phyloP scores from a whole-genome alignment of 2,888 invertebrate species.

The Thymelicus lineola region DNA sequence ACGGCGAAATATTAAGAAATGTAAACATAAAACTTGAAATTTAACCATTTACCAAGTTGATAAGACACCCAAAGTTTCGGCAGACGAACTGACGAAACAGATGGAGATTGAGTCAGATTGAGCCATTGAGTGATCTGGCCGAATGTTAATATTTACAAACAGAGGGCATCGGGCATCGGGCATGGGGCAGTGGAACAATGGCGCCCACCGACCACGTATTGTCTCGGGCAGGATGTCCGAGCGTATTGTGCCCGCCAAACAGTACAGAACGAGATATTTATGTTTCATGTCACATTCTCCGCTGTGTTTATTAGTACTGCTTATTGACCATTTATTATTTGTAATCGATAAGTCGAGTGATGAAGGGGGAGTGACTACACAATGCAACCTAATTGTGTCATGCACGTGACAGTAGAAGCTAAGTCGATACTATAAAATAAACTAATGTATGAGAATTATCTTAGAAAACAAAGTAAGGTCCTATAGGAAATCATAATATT shows the following conservation, averaged over 20 bases:
- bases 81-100: constrained; percentile 1
- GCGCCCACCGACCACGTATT: constrained; percentile 66
- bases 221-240: constrained; percentile 81
- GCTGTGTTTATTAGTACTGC: constrained; percentile 16
- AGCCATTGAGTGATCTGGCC: constrained; percentile 55
- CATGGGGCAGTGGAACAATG: constrained; percentile 67
- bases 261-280: constrained; percentile 81
- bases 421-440: too few species aligned
- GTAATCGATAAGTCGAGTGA: not conserved
- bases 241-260: constrained; percentile 77
- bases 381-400: too few species aligned
- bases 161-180: constrained; percentile 48
- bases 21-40: too few species aligned
- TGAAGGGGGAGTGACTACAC: too few species aligned
- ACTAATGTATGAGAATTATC: too few species aligned
- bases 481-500: too few species aligned
- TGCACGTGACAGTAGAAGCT: not conserved
- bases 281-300: constrained; percentile 49
- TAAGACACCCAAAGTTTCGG: too few species aligned
- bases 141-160: constrained; percentile 73
- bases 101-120: constrained; percentile 25
- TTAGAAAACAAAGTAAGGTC: too few species aligned
- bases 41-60: too few species aligned
- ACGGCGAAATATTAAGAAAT: too few species aligned
- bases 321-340: constrained; percentile 11